Base-by-base conservation (phyloP, 2,113 vertebrate genomes). In the Prochilodus magdalenae region DNA sequence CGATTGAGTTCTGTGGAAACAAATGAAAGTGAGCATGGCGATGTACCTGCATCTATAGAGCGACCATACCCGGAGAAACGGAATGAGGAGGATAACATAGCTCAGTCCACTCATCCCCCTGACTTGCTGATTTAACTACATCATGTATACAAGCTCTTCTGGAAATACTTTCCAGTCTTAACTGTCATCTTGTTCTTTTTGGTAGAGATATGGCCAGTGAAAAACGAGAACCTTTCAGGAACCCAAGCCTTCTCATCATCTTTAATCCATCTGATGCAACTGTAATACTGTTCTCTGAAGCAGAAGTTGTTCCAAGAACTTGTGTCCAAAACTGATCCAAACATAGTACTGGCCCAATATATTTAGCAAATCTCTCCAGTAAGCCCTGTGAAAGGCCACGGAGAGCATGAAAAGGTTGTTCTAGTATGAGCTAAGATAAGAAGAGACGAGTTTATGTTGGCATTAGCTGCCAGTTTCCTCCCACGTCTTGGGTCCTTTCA, bases 361-460 rank as follows among this genome's bases (percentile, higher is more conserved):
- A 59, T 59, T 26, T 71, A 63, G 29, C 18, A 55, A 18, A 11
- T 73, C 2, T 29, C 8, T 44, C 22, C 29, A 16, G 65, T 33
- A 49, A 62, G 62, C 5, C 59, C 55, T 80, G 62, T 51, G 30
- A 75, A 81, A 66, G 59, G 44, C 16, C 70, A 53, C 14, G 26
- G 40, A 33, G 20, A 75, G 16, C 49, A 75, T 47, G 4, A 60
- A 59, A 75, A 60, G 11, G 18, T 67, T 81, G 16, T 74, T 81
- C 65, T 40, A 74, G 47, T 73, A 6, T 0, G 8, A 55, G 26
- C 24, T 69, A 18, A 59, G 57, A 75, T 60, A 24, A 55, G 10
- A 59, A 51, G 16, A 3, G 6, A 20, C 16, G 11, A 26, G 71
- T 75, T 67, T 73, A 66, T 66, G 47, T 73, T 81, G 79, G 70